Base-by-base conservation (phyloP, 2,888 invertebrate species). In the Callosobruchus maculatus region DNA sequence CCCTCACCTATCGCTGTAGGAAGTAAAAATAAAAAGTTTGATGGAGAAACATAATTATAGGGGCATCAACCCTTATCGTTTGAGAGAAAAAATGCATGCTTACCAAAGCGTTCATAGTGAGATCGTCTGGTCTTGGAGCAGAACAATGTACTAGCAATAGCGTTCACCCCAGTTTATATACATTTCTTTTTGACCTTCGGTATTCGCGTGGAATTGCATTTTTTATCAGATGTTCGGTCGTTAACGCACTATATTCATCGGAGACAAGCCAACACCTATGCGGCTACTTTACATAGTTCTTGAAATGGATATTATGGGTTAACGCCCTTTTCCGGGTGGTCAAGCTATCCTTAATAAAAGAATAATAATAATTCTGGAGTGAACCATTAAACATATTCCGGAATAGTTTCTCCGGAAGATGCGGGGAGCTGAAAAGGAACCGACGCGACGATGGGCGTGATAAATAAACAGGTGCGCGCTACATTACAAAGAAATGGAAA, bases 141-240 rank as follows among this genome's bases (percentile, higher is more conserved):
- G 70, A 76, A 81, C 80, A 80, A 77, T 80, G 79, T 77, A 75
- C 71, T 75, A 74, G 71, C 71, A 31, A 49, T 73, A 75, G n/a
- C 77, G 76, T 74, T 76, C 78, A 79, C 80, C 80, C 79, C 76
- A 73, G 76, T 81, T 79, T 82, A 81, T 82, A 82, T 82, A 82
- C 49, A 49, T 49, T 49, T 49, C 49, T 49, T 49, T 49, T 49
- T 49, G 49, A 49, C 49, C 49, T 49, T 49, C 49, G 49, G 9
- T 49, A 49, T 49, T 49, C 49, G 49, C 49, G 13, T 49, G 49
- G 49, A 49, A 49, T 49, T 49, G 49, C 49, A 18, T 7, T 49
- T 49, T 49, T 49, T 49, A 49, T 49, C 49, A 49, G 26, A 49
- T 49, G 5, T 49, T 49, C 13, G 49, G 49, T 49, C 49, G 49